These are phyloP conservation scores for Penaeus indicus DNA, from an alignment of 1,140 invertebrate genomes.

Conservation along the genomic window DNA sequence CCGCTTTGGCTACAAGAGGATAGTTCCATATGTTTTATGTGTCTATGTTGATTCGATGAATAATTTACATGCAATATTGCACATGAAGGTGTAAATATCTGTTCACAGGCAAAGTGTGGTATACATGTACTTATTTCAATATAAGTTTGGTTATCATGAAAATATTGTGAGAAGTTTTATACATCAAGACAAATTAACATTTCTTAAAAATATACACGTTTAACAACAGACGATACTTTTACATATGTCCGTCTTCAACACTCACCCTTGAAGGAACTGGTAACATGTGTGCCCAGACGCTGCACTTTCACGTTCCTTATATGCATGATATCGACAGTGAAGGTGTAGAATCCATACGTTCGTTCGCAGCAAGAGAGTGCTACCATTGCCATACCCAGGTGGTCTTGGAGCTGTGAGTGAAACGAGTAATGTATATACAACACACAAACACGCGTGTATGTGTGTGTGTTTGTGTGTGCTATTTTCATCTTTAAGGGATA, in stretches of 20 bases:
- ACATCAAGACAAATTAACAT: too few species aligned
- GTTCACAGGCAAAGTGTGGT: too few species aligned
- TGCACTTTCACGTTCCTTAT: slow-evolving; percentile 41
- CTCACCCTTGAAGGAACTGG: slow-evolving; percentile 34
- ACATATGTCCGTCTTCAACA: neutral
- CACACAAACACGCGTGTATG: too few species aligned
- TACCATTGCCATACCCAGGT: slow-evolving; percentile 38
- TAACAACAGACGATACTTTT: too few species aligned
- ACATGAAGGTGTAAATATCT: too few species aligned
- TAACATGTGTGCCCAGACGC: neutral
- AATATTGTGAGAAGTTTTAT: too few species aligned
- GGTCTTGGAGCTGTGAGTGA: slow-evolving; percentile 33
- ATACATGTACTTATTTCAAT: too few species aligned
- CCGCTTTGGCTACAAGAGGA: slow-evolving; percentile 7
- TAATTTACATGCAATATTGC: too few species aligned
- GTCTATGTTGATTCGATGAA: too few species aligned
- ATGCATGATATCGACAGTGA: slow-evolving; percentile 35
- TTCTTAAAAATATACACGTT: too few species aligned
- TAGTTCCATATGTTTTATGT: too few species aligned
- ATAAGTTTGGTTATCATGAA: too few species aligned
- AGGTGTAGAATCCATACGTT: slow-evolving; percentile 27
- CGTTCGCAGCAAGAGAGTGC: slow-evolving; percentile 45
- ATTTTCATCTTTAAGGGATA: neutral
- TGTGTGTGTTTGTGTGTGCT: neutral
- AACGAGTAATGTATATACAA: neutral